Evolutionary conservation across 1,140 invertebrate species (phyloP), one percentile per base, ranked within the genome.

Genomic region (Bombus huntii): DNA sequence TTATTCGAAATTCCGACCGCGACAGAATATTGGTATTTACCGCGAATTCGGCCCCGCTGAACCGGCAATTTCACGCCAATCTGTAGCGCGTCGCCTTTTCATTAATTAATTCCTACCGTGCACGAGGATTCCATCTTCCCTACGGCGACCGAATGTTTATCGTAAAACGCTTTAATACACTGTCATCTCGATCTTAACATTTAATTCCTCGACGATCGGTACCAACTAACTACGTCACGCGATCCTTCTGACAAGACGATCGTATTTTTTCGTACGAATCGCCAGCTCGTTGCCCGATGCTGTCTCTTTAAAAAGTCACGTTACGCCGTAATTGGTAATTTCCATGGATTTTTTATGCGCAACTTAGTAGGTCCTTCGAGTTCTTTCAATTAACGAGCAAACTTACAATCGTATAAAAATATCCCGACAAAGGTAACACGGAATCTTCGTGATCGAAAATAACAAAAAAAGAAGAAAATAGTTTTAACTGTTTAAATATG

Each of bases 61-160:
- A 82, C 85, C 78, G 10, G 71, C 79, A 86, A 85, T 85, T 85
- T 85, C 76, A 85, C 83, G 83, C 68, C 83, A 85, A 85, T 85
- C 83, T 85, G 77, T 80, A 80, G 6, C 68, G 77, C 66, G 83
- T 79, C 76, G 76, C 47, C 47, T 80, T 85, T 85, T 80, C 68
- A 80, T 85, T 85, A 85, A 85, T 85, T 85, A 85, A 85, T 85
- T 85, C 68, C 22, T 72, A 53, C 75, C 77, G 66, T 85, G 68
- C 68, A 10, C 25, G 59, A 28, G 82, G 39, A 72, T 39, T 44
- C 39, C 66, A 31, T 70, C 47, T 59, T 57, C 34, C 53, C 76
- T n/a, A 25, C 28, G 66, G n/a, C 68, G 18, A 18, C 10, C 80
- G 83, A 84, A 79, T 72, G 66, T 79, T 80, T 79, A 72, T 84